Base-by-base conservation (phyloP, 2,797 vertebrate genomes). In the Myotis pilosus region DNA sequence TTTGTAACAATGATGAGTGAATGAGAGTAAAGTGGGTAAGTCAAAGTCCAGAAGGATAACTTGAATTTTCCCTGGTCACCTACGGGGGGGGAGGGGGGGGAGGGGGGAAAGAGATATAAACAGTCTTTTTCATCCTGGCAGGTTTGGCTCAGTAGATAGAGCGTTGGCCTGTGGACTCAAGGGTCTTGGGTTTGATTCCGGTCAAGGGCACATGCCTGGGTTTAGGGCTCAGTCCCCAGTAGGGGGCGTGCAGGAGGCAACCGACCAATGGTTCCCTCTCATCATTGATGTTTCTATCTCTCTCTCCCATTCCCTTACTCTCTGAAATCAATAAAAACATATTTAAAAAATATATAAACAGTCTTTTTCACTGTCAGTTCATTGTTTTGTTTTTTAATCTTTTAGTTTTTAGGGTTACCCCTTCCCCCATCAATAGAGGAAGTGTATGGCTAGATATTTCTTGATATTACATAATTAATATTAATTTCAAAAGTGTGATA, bases 381-480 rank as follows among this genome's bases (percentile, higher is more conserved):
- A 72, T 51, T 20, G 47, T 85, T 79, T 66, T 91, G 66, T 72
- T 84, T 19, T 80, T 49, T 38, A 66, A 28, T 57, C 76, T 74
- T 71, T 25, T 49, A n/a, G 9, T 55, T 89, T 92, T 92, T 16
- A 15, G 9, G 8, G 30, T 71, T 20, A 4, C 57, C 25, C 28
- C 5, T 28, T 13, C 57, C 60, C 57, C 25, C 25, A 53, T 55
- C 64, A 72, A 7, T 41, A 71, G 49, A 75, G 57, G 33, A 71
- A 84, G 4, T 33, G 6, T 71, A 23, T 89, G 51, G 49, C 20
- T 89, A 41, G 28, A 25, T 60, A 68, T n/a, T 74, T 86, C 30
- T 86, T 90, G 55, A 60, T 93, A 51, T 87, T 78, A 13, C 55
- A 87, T 20, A 91, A 84, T 66, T 69, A 72, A 33, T 53, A 85